A percentile compares a stretch with the other conserved stretches of the same genome.
These are phyloP conservation scores for Drosophila glabriapex DNA, from an alignment of 2,888 invertebrate genomes.

Conservation along the genomic window DNA sequence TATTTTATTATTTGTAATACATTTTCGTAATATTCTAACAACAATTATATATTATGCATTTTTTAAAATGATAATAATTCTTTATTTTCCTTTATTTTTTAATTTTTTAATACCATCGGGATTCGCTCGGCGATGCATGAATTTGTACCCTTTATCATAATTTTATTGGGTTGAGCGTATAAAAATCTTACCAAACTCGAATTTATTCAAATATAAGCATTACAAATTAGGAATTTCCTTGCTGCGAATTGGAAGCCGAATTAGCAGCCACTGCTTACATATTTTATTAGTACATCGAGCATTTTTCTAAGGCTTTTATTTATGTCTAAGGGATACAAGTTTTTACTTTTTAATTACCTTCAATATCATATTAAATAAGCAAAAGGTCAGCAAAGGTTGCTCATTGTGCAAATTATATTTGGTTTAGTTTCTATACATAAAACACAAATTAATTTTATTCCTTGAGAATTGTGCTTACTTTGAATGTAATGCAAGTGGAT, in stretches of 20 bases:
- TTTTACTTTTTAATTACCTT: too few species aligned
- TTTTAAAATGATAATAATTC: neutral
- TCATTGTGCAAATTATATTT: neutral
- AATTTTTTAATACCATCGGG: neutral
- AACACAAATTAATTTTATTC: neutral
- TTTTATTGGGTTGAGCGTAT: neutral
- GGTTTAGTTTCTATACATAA: neutral
- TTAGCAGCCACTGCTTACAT: neutral
- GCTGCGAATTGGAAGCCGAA: neutral
- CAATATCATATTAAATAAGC: too few species aligned
- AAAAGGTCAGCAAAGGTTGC: neutral
- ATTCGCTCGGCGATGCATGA: neutral
- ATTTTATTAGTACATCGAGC: accelerated
- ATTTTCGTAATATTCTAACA: neutral
- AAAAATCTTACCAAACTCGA: neutral
- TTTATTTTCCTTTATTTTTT: neutral
- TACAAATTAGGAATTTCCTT: neutral
- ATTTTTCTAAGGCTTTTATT: neutral
- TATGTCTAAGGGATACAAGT: too few species aligned
- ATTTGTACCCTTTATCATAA: neutral
- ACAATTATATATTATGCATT: neutral
- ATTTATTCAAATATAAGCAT: neutral
- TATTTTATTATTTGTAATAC: neutral
- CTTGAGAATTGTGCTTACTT: neutral
- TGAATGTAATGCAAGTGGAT: neutral